Conservation (phyloP, 2,888 invertebrate species). For the Athalia cordata region DNA sequence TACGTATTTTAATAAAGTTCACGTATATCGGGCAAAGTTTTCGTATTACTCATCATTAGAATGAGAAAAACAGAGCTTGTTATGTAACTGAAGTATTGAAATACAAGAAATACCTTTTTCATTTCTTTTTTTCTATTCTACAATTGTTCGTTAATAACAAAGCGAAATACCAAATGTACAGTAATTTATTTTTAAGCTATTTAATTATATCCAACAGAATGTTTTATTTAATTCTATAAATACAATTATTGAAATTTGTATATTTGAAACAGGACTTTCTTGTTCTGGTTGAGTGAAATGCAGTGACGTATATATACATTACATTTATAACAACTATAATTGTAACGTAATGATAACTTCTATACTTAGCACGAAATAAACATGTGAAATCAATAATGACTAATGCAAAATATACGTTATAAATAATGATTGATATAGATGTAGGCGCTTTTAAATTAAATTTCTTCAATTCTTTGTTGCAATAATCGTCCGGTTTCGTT, state of each 20-base stretch:
- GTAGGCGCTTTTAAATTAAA: constrained; percentile 1
- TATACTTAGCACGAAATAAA: constrained; percentile 32
- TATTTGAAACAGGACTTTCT: constrained; percentile 9
- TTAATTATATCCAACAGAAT: constrained; percentile 62
- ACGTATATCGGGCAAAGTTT: background rate
- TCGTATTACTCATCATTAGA: background rate
- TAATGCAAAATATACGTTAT: constrained; percentile 33
- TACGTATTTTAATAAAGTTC: too few species aligned
- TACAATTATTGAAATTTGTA: constrained; percentile 55
- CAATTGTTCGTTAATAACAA: background rate
- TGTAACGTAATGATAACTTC: constrained; percentile 19
- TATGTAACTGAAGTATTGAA: too few species aligned
- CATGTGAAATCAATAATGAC: constrained; percentile 8
- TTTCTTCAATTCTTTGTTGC: constrained; percentile 9
- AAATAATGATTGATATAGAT: constrained; percentile 29
- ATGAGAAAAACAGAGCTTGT: too few species aligned
- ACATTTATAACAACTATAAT: constrained; percentile 40
- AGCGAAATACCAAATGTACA: constrained; percentile 58
- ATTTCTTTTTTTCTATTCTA: background rate
- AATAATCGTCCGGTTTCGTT: background rate
- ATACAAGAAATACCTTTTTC: too few species aligned
- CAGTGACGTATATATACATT: constrained; percentile 44
- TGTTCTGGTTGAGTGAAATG: constrained; percentile 3
- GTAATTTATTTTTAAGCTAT: constrained; percentile 58
- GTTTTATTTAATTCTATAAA: constrained; percentile 62